phyloP scores from a whole-genome alignment of 2,888 invertebrate genomes.

The Esperia sulphurella region DNA sequence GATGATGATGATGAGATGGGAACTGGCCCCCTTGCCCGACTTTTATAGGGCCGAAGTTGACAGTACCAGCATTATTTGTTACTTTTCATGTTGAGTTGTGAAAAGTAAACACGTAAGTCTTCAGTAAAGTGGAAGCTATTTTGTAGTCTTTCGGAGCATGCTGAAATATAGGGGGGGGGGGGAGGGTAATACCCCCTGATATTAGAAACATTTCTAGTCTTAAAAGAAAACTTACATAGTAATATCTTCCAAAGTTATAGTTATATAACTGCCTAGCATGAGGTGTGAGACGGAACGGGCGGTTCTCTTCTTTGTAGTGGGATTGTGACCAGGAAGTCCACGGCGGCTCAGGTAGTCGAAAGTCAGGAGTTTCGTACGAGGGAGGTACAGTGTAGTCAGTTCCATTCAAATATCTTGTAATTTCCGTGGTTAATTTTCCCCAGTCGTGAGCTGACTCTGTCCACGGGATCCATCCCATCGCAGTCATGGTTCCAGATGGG shows the following conservation, averaged over 20 bases:
- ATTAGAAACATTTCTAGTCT: no score
- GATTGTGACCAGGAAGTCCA: neutral
- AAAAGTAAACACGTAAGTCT: no score
- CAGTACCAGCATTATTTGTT: no score
- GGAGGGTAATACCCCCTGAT: no score
- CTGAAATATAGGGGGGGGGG: no score
- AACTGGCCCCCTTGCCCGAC: no score
- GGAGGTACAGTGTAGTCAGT: neutral
- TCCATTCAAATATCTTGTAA: neutral
- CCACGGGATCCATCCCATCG: neutral
- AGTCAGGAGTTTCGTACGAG: neutral
- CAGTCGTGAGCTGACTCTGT: neutral
- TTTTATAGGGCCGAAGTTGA: no score
- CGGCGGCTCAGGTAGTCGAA: neutral
- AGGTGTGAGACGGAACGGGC: slow-evolving; percentile 10
- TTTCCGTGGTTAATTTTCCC: neutral
- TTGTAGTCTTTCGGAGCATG: no score
- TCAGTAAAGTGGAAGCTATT: no score
- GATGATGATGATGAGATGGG: no score
- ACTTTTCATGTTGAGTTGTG: no score
- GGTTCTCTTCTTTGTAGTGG: slow-evolving; percentile 8
- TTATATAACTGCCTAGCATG: neutral
- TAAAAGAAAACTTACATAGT: neutral
- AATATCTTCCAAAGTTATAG: neutral
- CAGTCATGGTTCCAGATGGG: no score